Evolutionary conservation across 2,797 vertebrate genomes (phyloP).

Genomic region (Rhabdophis nuchalis): DNA sequence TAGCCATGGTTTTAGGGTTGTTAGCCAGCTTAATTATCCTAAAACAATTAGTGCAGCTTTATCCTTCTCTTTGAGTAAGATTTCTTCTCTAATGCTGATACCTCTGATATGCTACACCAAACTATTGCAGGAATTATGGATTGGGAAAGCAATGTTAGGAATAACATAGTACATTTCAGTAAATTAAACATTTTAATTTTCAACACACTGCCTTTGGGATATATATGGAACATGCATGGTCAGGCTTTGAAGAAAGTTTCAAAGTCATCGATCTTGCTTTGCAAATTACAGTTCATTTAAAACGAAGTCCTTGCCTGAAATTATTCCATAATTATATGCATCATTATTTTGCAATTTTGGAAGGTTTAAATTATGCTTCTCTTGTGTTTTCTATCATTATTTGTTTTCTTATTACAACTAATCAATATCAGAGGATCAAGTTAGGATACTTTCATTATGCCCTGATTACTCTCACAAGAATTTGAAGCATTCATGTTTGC

Average conservation of each 20-base stretch:
- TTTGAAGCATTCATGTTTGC: neutral
- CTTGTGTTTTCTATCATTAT: neutral
- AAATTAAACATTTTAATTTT: neutral
- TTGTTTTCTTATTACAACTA: neutral
- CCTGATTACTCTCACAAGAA: neutral
- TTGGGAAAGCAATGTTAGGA: neutral
- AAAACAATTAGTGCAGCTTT: neutral
- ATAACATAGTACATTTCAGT: neutral
- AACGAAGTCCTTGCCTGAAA: neutral
- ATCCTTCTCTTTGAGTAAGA: neutral
- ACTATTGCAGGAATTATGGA: neutral
- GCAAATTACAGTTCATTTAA: conserved; percentile 1
- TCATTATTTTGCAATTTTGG: neutral
- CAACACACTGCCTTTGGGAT: neutral
- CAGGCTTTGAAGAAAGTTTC: neutral
- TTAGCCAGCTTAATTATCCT: neutral
- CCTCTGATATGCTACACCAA: neutral
- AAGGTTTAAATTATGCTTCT: neutral
- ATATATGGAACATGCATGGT: neutral
- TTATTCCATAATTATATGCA: neutral
- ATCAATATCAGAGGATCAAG: neutral
- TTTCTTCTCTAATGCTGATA: neutral
- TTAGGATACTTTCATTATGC: neutral
- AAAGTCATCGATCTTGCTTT: neutral
- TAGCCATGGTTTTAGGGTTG: neutral